phyloP scores from a whole-genome alignment of 1,140 invertebrate genomes.

The Globodera rostochiensis region DNA sequence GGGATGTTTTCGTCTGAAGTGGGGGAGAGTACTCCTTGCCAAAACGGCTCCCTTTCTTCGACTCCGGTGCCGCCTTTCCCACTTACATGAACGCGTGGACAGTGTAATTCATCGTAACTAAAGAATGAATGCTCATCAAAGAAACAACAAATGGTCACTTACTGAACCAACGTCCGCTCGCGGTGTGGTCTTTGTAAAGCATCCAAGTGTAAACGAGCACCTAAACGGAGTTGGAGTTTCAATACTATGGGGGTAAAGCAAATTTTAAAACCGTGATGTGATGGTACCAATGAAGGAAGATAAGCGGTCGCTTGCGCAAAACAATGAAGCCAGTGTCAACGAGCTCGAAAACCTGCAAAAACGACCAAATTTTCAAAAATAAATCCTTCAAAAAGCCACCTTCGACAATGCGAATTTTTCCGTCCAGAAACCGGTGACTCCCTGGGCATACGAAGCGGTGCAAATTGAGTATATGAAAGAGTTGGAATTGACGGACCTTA shows the following conservation, averaged over 20 bases:
- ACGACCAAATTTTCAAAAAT: conserved; percentile 70
- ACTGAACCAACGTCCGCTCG: conserved; percentile 90
- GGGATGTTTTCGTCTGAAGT: too few relatives aligned
- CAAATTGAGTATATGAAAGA: conserved; percentile 64
- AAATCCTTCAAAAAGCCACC: conserved; percentile 82
- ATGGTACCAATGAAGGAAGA: conserved; percentile 63
- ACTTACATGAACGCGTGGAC: conserved; percentile 69
- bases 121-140: neutral
- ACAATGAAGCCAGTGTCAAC: conserved; percentile 64
- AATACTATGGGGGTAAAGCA: conserved; percentile 79
- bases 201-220: conserved; percentile 95
- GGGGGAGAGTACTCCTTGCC: too few relatives aligned
- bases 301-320: conserved; percentile 60
- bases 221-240: conserved; percentile 75
- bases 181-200: conserved; percentile 91
- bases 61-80: neutral
- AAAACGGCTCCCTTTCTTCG: neutral
- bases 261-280: conserved; percentile 69
- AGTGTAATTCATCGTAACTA: conserved; percentile 92
- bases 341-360: conserved; percentile 78
- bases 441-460: conserved; percentile 75
- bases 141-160: neutral
- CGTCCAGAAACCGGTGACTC: conserved; percentile 90
- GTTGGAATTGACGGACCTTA: conserved; percentile 65
- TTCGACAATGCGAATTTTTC: conserved; percentile 65